Evolutionary conservation across 2,888 invertebrate species (phyloP), one percentile per base, ranked within the genome.

Genomic region (Metacarcinus magister): DNA sequence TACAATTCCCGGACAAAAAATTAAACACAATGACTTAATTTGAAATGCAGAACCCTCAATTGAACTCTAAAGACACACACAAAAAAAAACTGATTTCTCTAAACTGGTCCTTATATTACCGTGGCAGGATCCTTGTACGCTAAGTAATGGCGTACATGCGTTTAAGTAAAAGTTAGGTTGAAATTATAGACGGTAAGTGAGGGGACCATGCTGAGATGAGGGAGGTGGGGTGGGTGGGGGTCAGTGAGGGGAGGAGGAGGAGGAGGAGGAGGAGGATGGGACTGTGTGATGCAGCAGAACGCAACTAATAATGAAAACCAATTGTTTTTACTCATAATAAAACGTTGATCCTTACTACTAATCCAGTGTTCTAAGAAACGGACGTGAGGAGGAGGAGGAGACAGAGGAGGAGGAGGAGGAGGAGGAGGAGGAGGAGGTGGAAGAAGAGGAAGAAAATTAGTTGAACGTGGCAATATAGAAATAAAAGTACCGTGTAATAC

Each of bases 391-490:
- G 32, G 82, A 82, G 82, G 82, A 82, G 82, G 82, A 82, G 82
- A 32, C 28, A 32, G 32, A 82, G 32, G 82, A 82, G 82, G 82
- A 82, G 82, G 82, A 82, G 82, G 82, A 82, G 82, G 82, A 32
- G 75, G 75, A 75, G 75, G 75, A 28, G 75, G 75, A 28, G 75
- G 75, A 28, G 60, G 60, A 48, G 60, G 19, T 7, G 19, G 19
- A 2, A 60, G 16, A n/a, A n/a, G n/a, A n/a, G n/a, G n/a, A n/a
- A n/a, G n/a, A n/a, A n/a, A n/a, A n/a, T n/a, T n/a, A n/a, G n/a
- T n/a, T n/a, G n/a, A n/a, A n/a, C n/a, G n/a, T n/a, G n/a, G n/a
- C n/a, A n/a, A n/a, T n/a, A n/a, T n/a, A n/a, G n/a, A n/a, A n/a
- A n/a, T 67, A 67, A 67, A 23, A 67, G 19, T 16, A 67, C 23